These are phyloP conservation scores for Steinernema hermaphroditum DNA, from an alignment of 2,888 invertebrate species.

Conservation along the genomic window DNA sequence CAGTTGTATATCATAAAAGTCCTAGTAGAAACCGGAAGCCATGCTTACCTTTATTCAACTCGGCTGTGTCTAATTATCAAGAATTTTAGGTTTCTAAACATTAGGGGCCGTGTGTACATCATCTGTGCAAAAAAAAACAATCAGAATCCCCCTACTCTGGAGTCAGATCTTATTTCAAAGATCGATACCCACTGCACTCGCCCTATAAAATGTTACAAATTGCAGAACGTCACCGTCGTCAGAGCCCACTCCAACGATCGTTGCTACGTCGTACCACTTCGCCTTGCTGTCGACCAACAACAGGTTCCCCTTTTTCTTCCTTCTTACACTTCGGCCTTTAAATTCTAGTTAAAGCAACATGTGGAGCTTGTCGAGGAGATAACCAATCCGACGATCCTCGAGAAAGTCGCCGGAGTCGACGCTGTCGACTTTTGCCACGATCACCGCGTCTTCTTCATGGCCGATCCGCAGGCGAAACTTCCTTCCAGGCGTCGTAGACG, in stretches of 20 bases:
- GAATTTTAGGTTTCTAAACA: too few species aligned
- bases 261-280: slow-evolving; percentile 24
- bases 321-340: neutral
- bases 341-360: slow-evolving; percentile 11
- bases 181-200: too few species aligned
- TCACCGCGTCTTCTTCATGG: slow-evolving; percentile 23
- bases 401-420: neutral
- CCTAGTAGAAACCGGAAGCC: too few species aligned
- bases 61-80: too few species aligned
- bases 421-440: slow-evolving; percentile 10
- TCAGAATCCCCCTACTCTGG: too few species aligned
- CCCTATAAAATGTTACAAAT: neutral
- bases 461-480: slow-evolving; percentile 2
- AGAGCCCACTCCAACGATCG: slow-evolving; percentile 23
- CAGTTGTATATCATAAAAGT: too few species aligned
- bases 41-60: too few species aligned
- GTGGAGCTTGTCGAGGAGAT: slow-evolving; percentile 20
- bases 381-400: neutral
- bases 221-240: slow-evolving; percentile 26
- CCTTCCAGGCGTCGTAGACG: neutral
- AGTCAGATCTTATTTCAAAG: too few species aligned
- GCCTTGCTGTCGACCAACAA: slow-evolving; percentile 10
- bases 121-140: too few species aligned
- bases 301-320: neutral
- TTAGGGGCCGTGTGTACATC: too few species aligned